Percentiles rank a stretch among this genome's conserved stretches.
Conservation (phyloP, 2,113 vertebrate genomes). For the Peromyscus californicus region DNA sequence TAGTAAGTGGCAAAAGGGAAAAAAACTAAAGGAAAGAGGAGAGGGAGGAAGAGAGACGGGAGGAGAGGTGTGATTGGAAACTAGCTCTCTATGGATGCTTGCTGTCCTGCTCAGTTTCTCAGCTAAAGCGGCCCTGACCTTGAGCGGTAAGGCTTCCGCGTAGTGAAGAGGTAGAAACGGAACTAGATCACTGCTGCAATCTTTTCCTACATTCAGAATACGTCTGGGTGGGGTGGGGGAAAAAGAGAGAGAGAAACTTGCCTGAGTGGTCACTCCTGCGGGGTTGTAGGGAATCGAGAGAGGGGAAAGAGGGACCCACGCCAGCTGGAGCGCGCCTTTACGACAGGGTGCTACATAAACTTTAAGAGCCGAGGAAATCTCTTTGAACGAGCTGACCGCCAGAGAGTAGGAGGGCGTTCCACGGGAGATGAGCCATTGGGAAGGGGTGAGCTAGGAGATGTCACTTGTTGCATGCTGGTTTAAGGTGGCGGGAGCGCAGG, state of each 20-base stretch:
- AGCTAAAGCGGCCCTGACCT: slow-evolving; percentile 41
- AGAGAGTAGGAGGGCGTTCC: not conserved
- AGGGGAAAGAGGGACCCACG: not conserved
- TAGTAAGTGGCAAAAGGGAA: not conserved
- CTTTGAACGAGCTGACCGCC: slow-evolving; percentile 59
- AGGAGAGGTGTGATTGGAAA: not conserved
- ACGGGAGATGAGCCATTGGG: not conserved
- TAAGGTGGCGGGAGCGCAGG: slow-evolving; percentile 87
- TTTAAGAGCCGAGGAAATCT: slow-evolving; percentile 11
- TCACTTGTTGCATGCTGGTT: slow-evolving; percentile 74
- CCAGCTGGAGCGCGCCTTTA: not conserved
- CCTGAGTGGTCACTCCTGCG: not conserved
- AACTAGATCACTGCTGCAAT: not conserved
- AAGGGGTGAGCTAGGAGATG: not conserved
- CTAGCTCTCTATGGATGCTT: not conserved
- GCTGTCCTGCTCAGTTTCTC: slow-evolving; percentile 9
- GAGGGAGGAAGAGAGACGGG: not conserved
- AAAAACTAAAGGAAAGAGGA: too few relatives aligned
- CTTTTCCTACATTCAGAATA: not conserved
- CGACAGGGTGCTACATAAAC: slow-evolving; percentile 33
- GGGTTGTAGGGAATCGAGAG: not conserved
- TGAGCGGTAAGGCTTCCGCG: not conserved
- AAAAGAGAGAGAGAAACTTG: not conserved
- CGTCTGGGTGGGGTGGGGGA: not conserved
- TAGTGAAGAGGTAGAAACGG: not conserved